phyloP scores from a whole-genome alignment of 2,797 vertebrate species.

The Cyclura pinguis region DNA sequence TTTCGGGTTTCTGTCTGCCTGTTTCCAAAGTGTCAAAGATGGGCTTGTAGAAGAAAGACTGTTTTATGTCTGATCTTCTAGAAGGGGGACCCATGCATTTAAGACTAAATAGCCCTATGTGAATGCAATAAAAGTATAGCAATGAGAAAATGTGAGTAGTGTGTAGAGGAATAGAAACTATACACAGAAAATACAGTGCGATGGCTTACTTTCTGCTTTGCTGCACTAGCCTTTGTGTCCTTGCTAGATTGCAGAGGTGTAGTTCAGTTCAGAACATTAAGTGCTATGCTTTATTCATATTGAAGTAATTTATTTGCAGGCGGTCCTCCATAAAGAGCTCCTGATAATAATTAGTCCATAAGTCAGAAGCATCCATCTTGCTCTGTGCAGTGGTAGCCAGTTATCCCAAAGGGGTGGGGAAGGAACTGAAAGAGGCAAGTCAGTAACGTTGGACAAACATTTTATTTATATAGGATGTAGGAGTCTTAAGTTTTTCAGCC shows the following conservation, averaged over 20 bases:
- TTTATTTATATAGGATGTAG: background rate
- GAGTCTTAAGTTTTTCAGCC: background rate
- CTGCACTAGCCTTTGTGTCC: background rate
- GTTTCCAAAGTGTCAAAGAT: background rate
- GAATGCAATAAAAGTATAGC: background rate
- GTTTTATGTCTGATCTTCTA: background rate
- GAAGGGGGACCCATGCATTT: background rate
- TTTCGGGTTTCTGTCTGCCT: background rate
- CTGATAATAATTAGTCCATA: background rate
- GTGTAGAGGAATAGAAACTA: conserved; percentile 1
- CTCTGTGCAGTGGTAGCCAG: background rate
- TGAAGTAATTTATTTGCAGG: background rate
- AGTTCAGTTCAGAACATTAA: background rate
- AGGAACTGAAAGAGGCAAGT: background rate
- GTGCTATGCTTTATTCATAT: conserved; percentile 14
- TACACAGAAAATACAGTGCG: background rate
- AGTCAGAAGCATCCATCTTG: background rate
- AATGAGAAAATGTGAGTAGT: background rate
- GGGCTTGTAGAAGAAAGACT: background rate
- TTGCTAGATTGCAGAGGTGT: background rate
- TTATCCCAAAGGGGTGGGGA: background rate
- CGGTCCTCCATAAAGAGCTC: background rate
- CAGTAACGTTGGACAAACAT: background rate
- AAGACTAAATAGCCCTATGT: background rate
- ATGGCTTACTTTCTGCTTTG: background rate